phyloP scores from a whole-genome alignment of 2,888 invertebrate species.

The Cheilosia soror region DNA sequence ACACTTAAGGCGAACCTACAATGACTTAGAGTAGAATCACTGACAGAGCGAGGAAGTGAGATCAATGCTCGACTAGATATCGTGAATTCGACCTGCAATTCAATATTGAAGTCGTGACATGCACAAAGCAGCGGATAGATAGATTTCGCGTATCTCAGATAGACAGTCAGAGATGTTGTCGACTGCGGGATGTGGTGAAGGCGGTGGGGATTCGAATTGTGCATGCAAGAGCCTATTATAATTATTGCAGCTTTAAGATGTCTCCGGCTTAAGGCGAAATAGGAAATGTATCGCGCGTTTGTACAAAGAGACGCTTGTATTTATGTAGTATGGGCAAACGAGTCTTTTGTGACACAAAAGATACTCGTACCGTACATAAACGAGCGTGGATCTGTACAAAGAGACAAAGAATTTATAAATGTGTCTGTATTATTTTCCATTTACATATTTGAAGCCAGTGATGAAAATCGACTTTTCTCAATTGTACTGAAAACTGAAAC shows the following conservation, averaged over 20 bases:
- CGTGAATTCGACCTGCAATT: conserved; percentile 56
- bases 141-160: conserved; percentile 43
- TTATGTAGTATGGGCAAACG: conserved; percentile 26
- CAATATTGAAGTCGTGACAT: conserved; percentile 61
- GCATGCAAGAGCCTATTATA: conserved; percentile 37
- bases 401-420: conserved; percentile 57
- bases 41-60: not conserved
- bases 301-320: conserved; percentile 24
- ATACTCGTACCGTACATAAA: conserved; percentile 21
- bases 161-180: conserved; percentile 24
- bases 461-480: too few species aligned
- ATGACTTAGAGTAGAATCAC: too few species aligned
- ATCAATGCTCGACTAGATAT: conserved; percentile 57
- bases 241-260: conserved; percentile 37
- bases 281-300: conserved; percentile 50
- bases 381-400: conserved; percentile 44
- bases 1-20: not conserved
- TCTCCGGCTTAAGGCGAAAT: conserved; percentile 42
- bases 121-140: conserved; percentile 64
- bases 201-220: not conserved
- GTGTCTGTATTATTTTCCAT: conserved; percentile 30
- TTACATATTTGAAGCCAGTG: too few species aligned
- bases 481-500: too few species aligned
- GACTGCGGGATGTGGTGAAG: too few species aligned
- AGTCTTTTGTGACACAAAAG: conserved; percentile 64